phyloP scores from a whole-genome alignment of 2,888 invertebrate genomes.

The Brachylomia viminalis region DNA sequence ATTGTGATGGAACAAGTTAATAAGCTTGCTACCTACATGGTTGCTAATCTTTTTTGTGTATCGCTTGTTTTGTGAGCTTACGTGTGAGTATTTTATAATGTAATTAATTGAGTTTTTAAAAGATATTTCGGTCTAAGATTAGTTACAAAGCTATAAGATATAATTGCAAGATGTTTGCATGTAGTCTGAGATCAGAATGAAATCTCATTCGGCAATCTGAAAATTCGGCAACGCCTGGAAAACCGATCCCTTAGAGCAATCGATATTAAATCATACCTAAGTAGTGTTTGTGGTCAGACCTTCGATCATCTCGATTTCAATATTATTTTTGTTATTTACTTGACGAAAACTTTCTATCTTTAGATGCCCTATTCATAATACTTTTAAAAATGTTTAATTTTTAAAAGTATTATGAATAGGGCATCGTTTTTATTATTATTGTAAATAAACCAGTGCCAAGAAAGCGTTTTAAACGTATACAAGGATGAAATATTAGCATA shows the following conservation, averaged over 20 bases:
- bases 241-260: not conserved
- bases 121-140: not conserved
- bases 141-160: not conserved
- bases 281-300: not conserved
- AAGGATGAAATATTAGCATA: too few species aligned
- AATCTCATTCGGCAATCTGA: too few species aligned
- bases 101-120: not conserved
- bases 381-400: too few species aligned
- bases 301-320: not conserved
- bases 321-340: not conserved
- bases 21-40: constrained; percentile 1
- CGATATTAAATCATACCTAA: not conserved
- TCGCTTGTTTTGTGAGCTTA: not conserved
- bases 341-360: too few species aligned
- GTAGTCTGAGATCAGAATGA: not conserved
- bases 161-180: not conserved
- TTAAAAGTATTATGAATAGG: too few species aligned
- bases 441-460: too few species aligned
- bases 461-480: too few species aligned
- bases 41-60: not conserved
- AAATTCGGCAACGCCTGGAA: too few species aligned
- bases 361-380: too few species aligned
- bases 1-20: constrained; percentile 15
- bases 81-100: too few species aligned
- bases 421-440: too few species aligned